Base-by-base conservation (phyloP, 2,797 vertebrate genomes). In the Sebastes steindachneri region DNA sequence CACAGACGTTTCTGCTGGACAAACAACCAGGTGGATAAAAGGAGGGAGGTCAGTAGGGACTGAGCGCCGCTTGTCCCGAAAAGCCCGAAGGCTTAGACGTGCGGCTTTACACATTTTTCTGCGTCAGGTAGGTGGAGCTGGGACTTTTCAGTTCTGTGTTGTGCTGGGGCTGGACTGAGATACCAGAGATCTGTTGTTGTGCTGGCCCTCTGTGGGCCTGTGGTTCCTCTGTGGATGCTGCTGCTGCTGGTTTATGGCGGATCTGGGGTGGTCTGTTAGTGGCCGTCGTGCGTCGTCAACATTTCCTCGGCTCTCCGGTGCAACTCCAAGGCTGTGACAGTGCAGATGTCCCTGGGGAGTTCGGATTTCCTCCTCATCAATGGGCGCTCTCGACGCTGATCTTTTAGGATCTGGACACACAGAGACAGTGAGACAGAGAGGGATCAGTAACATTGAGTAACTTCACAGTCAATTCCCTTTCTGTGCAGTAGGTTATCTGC, bases 271-370 rank as follows among this genome's bases (percentile, higher is more conserved):
- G 78, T 86, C 81, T 82, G 41, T 95, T 97, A 99, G 96, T 97
- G 97, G 95, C 97, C 97, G 25, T 98, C 98, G 68, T 97, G 97
- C 23, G 93, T 84, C 45, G 97, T 95, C 92, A 97, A 84, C 95
- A 98, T 97, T 85, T 98, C 97, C 59, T 98, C 97, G n/a, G 97
- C 97, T 89, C 98, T 95, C 93, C 97, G 96, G 95, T 98, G 98
- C 83, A 97, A 94, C 94, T 99, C 99, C 96, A 99, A 95, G 93
- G 98, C 98, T 85, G 96, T 98, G 95, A 98, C 97, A 72, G 98
- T 97, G 96, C 96, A 98, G 93, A 97, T 97, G 95, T 99, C 98
- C 96, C 97, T 97, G 92, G 99, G 98, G 91, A 98, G 96, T 95
- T 99, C 99, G 0, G 99, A 98, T 96, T 99, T 99, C 95, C 98